Evolutionary conservation across 2,888 invertebrate species (phyloP), one percentile per base, ranked within the genome.

Genomic region (Aspidiotus destructor): DNA sequence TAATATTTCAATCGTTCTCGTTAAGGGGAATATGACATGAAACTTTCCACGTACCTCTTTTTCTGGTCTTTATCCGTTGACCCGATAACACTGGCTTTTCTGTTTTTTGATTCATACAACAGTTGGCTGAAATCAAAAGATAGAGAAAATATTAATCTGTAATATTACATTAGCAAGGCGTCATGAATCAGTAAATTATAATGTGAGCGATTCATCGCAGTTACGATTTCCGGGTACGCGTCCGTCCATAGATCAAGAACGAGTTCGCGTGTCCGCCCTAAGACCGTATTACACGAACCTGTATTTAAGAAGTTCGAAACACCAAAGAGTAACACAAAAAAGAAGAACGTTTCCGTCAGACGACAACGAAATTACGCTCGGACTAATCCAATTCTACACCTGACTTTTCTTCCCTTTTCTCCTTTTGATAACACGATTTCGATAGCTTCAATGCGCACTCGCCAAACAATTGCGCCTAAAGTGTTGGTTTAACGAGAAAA

Each of bases 21-120:
- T 28, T 5, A 5, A 28, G 28, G 28, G 5, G 28, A 28, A 28
- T 28, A 28, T 28, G 28, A 28, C 5, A 28, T 3, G 5, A 28
- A 28, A 28, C 28, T 28, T 28, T 28, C 5, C 52, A 40, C 13
- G 16, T 81, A 93, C 93, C 93, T 94, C 96, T 94, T 91, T 96
- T 96, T 89, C 96, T 91, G 92, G 96, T 95, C 92, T 96, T 96
- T 87, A 96, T 95, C 86, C 96, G 94, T 87, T 95, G 95, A 92
- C 96, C 96, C 88, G 94, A 94, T 88, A 96, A 86, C 87, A 94
- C 90, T 88, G 96, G 96, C 92, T 95, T 94, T 93, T 96, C 95
- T 87, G 88, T 91, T 91, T 96, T 96, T 86, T 95, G 95, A 96
- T 93, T 96, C 96, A 96, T 96, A 94, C 93, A 95, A 94, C 85